Evolutionary conservation across 2,797 vertebrate genomes (phyloP), one percentile per base, ranked within the genome.

Genomic region (Lithobates sylvaticus): DNA sequence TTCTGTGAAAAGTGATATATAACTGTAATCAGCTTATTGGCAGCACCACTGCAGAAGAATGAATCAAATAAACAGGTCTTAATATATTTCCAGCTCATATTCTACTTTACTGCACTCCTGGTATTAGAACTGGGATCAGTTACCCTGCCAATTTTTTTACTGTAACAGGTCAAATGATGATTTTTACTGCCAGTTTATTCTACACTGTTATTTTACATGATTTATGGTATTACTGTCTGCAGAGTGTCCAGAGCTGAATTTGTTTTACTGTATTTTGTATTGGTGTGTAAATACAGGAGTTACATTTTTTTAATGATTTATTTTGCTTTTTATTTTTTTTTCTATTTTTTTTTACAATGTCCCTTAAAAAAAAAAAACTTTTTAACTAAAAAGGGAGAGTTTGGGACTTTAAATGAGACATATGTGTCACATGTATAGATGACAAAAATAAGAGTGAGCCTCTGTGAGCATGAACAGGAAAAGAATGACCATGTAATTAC

Each of bases 21-120:
- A 80, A 85, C 84, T 27, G n/a, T 71, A 75, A 85, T 85, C 77
- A 80, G 78, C 50, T 26, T 79, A 80, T 85, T 85, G 84, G 54
- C 84, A 85, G 58, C 23, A 69, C 18, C 39, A 27, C 21, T 27
- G 65, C 23, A 70, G 50, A 68, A 36, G 29, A 75, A 77, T 76
- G 58, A 84, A 70, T 78, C 74, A 73, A 54, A 85, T 58, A 42
- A 85, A 34, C 69, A 79, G 65, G 76, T 78, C n/a, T 78, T 34
- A 70, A 84, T 84, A 84, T 70, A 58, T 67, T 58, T 23, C 8
- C 21, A 79, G 64, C 36, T 21, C 71, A 74, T 64, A 73, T 72
- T 47, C 23, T 32, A 29, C 70, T 47, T 85, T 75, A 74, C 69
- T 67, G 75, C 29, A 12, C 42, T 54, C 39, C 23, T 44, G 47